Percentiles rank a stretch among this genome's conserved stretches.
phyloP scores from a whole-genome alignment of 2,797 vertebrate genomes.

The Crypturellus tataupa region DNA sequence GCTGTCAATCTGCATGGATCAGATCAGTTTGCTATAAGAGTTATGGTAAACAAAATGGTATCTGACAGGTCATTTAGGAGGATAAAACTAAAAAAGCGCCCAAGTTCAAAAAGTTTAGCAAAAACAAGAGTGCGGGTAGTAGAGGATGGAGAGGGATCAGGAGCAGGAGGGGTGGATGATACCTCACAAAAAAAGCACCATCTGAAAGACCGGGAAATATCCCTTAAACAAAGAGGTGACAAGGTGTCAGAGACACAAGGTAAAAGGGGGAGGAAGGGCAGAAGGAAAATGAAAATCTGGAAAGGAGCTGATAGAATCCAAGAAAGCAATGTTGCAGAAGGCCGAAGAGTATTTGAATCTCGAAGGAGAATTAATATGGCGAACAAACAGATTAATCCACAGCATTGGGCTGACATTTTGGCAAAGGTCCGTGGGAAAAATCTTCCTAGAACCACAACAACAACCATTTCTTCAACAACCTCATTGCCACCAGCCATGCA shows the following conservation, averaged over 20 bases:
- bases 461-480: not conserved
- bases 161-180: slow-evolving; percentile 47
- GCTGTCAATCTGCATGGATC: slow-evolving; percentile 88
- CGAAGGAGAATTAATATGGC: slow-evolving; percentile 85
- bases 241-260: not conserved
- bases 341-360: slow-evolving; percentile 80
- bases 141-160: slow-evolving; percentile 85
- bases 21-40: slow-evolving; percentile 82
- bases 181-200: not conserved
- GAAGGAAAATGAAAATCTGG: slow-evolving; percentile 76
- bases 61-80: slow-evolving; percentile 71
- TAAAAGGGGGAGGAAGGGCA: slow-evolving; percentile 70
- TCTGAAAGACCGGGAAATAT: slow-evolving; percentile 45
- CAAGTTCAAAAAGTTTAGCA: slow-evolving; percentile 76
- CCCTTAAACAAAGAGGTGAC: slow-evolving; percentile 45
- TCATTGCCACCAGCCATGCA: not conserved
- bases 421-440: slow-evolving; percentile 89
- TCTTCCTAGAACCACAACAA: slow-evolving; percentile 59
- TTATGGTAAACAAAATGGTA: slow-evolving; percentile 82
- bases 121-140: slow-evolving; percentile 77
- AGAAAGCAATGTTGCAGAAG: slow-evolving; percentile 75
- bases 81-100: slow-evolving; percentile 69
- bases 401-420: slow-evolving; percentile 93
- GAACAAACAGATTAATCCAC: slow-evolving; percentile 89
- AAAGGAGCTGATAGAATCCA: slow-evolving; percentile 51